Percentiles rank a stretch among this genome's conserved stretches.
Evolutionary conservation across 2,113 vertebrate species (phyloP).

Genomic region (Rana temporaria): DNA sequence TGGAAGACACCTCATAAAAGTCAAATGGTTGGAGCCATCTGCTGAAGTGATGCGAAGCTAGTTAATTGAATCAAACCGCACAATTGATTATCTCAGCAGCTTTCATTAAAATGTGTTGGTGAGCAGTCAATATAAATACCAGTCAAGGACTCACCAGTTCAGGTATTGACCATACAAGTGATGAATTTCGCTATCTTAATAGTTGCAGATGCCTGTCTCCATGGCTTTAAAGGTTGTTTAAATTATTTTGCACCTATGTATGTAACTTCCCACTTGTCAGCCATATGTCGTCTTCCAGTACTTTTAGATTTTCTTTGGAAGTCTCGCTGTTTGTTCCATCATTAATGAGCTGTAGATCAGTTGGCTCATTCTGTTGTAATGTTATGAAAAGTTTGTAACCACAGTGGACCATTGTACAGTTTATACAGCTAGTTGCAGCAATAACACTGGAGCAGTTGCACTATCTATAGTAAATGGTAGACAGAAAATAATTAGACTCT

Average conservation of each 20-base stretch:
- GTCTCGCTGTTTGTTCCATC: background rate
- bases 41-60: constrained; percentile 45
- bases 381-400: background rate
- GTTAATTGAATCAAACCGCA: constrained; percentile 54
- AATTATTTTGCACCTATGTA: background rate
- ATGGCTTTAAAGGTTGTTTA: background rate
- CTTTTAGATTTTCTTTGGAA: background rate
- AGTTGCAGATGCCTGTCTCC: background rate
- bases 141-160: constrained; percentile 13
- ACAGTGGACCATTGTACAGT: background rate
- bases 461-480: too few relatives aligned
- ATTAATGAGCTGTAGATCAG: background rate
- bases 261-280: background rate
- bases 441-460: too few relatives aligned
- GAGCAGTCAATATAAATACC: constrained; percentile 38
- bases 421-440: too few relatives aligned
- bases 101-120: constrained; percentile 47
- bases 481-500: too few relatives aligned
- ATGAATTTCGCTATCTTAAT: background rate
- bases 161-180: constrained; percentile 10
- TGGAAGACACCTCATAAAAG: constrained; percentile 53
- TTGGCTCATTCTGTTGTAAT: background rate
- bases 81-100: constrained; percentile 49
- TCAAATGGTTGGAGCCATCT: constrained; percentile 55
- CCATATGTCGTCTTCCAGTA: background rate